Percentiles rank a stretch among this genome's conserved stretches.
Conservation (phyloP, 2,888 invertebrate genomes). For the Agapostemon virescens region DNA sequence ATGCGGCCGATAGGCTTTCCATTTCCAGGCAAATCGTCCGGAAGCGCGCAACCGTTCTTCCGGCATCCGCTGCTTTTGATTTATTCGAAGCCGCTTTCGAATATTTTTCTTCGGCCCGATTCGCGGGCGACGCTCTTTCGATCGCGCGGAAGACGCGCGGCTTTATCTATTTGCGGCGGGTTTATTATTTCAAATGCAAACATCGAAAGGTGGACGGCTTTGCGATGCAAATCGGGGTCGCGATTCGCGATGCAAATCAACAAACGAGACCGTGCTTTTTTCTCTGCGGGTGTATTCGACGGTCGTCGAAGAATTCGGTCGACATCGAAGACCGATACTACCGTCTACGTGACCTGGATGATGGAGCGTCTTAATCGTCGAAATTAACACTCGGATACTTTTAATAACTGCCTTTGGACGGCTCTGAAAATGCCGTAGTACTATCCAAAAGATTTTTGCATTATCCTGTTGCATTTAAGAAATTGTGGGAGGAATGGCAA, state of each 20-base stretch:
- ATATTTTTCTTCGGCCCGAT: neutral
- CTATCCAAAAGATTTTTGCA: too few species aligned
- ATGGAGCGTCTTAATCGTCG: too few species aligned
- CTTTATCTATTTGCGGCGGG: neutral
- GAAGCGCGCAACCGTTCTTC: conserved; percentile 12
- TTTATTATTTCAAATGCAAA: conserved; percentile 4
- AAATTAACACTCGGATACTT: too few species aligned
- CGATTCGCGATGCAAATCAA: conserved; percentile 4
- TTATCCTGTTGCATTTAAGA: too few species aligned
- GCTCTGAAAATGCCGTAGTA: too few species aligned
- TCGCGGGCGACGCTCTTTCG: neutral
- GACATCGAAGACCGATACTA: too few species aligned
- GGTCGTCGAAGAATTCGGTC: too few species aligned
- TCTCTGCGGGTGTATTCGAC: too few species aligned
- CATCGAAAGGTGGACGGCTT: neutral
- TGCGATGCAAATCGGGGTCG: neutral
- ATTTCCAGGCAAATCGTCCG: conserved; percentile 24
- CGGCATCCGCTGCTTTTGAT: neutral
- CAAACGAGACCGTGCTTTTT: neutral
- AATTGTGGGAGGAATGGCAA: too few species aligned
- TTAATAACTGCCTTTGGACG: too few species aligned
- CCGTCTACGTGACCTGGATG: too few species aligned
- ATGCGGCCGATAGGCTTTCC: conserved; percentile 22
- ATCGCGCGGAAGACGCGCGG: too few species aligned
- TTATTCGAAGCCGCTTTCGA: neutral